Percentiles rank a stretch among this genome's conserved stretches.
These are phyloP conservation scores for Coenonympha glycerion DNA, from an alignment of 2,888 invertebrate species.

Conservation along the genomic window DNA sequence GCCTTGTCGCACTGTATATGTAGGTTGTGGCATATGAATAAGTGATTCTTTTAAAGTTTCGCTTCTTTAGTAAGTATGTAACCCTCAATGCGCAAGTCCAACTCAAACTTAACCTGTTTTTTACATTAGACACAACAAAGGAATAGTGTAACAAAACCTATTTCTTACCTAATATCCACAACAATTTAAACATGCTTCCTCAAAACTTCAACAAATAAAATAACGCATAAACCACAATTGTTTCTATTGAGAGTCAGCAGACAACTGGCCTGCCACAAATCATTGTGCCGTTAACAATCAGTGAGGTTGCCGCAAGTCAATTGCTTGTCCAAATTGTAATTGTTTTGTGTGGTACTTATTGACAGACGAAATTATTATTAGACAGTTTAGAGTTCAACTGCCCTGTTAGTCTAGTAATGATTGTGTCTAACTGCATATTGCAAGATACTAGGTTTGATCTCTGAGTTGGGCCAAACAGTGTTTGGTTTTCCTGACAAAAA, in stretches of 20 bases:
- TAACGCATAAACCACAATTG: constrained; percentile 17
- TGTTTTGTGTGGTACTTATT: background rate
- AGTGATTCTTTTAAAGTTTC: no score
- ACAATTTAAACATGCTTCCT: constrained; percentile 6
- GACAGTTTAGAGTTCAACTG: background rate
- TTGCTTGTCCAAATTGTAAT: constrained; percentile 19
- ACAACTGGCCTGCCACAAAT: constrained; percentile 11
- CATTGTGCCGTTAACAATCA: constrained; percentile 15
- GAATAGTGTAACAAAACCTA: background rate
- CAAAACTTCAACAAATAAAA: background rate
- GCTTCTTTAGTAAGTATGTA: no score
- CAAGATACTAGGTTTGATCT: no score
- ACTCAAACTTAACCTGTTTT: no score
- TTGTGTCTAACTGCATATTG: no score
- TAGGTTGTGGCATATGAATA: no score
- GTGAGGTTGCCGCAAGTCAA: constrained; percentile 20
- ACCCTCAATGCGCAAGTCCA: no score
- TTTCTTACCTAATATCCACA: constrained; percentile 13
- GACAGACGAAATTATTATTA: constrained; percentile 2
- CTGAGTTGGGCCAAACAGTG: no score
- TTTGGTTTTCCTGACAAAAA: no score
- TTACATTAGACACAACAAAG: background rate
- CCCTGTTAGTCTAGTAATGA: background rate
- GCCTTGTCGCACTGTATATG: no score
- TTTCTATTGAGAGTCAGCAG: constrained; percentile 4